Base-by-base conservation (phyloP, 2,888 invertebrate genomes). In the Lasioglossum marginatum region DNA sequence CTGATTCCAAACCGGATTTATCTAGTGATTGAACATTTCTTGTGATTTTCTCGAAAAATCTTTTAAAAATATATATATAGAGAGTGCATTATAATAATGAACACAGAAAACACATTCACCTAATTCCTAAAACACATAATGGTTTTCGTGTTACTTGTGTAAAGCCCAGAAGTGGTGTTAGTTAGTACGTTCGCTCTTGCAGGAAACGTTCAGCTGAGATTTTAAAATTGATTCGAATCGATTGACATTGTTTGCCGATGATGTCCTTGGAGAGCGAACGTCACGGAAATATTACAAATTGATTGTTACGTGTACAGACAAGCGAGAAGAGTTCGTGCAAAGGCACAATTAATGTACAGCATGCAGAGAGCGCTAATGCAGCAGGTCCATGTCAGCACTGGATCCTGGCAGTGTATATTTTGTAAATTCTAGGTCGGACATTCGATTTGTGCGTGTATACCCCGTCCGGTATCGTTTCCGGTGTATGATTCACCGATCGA, bases 291-390 rank as follows among this genome's bases (percentile, higher is more conserved):
- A 71, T 84, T 74, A 86, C 80, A 82, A 43, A 48, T 84, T 84
- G 82, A 77, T 76, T 60, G 77, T 86, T 90, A 91, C 34, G 63
- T 70, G 52, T 52, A 88, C 75, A 79, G 81, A 78, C 14, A 90
- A 87, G 89, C 87, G 45, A 73, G 77, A 87, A 89, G 43, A 85
- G 72, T 79, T 82, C 88, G 83, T 89, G 88, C 92, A 85, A 31
- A 91, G 86, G 83, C 84, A 80, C 71, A 76, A 52, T 87, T 87
- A 88, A 89, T 86, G 27, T 86, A 88, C 89, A 85, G 52, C 89
- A 90, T 91, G 91, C 91, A 79, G 80, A 87, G 81, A 87, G 88
- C 88, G 86, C 79, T 87, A 91, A 90, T 91, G 87, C 91, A 90
- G 89, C 83, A 89, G 86, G 78, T 91, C 84, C 85, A 82, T 81